Conservation (phyloP, 2,113 vertebrate species). For the Corapipo altera region DNA sequence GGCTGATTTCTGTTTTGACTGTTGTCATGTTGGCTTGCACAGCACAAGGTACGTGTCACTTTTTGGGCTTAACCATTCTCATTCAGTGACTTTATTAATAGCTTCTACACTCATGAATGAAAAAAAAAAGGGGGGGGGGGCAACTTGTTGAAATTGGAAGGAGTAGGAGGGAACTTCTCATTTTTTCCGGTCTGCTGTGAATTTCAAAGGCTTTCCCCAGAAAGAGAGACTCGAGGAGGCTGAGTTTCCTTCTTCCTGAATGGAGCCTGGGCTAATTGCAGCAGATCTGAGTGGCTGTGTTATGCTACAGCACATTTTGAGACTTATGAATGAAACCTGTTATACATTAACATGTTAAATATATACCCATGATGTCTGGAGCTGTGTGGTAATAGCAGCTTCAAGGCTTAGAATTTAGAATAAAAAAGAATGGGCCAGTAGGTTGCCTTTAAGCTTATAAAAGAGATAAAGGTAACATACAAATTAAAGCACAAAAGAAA, state of each 20-base stretch:
- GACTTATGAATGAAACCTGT: conserved; percentile 30
- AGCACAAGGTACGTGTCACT: conserved; percentile 10
- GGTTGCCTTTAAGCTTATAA: background rate
- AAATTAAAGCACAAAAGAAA: background rate
- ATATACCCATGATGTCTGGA: background rate
- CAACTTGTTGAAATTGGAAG: conserved; percentile 21
- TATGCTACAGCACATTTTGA: conserved; percentile 1
- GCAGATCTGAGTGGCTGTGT: background rate
- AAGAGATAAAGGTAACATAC: background rate
- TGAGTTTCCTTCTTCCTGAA: background rate
- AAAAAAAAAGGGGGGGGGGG: background rate
- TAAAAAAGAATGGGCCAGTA: background rate
- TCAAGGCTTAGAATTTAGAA: background rate
- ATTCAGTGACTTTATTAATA: conserved; percentile 58
- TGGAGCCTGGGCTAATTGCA: background rate
- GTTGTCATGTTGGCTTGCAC: conserved; percentile 39
- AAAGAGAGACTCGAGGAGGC: background rate
- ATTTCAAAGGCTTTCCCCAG: conserved; percentile 34
- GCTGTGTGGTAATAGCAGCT: background rate
- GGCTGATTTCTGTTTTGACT: conserved; percentile 42
- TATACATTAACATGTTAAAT: background rate
- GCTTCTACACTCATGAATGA: background rate
- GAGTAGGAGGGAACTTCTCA: background rate
- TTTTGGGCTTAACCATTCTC: background rate
- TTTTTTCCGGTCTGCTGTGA: background rate